A percentile compares a stretch with the other conserved stretches of the same genome.
Evolutionary conservation across 2,113 vertebrate species (phyloP).

Genomic region (Panthera uncia): DNA sequence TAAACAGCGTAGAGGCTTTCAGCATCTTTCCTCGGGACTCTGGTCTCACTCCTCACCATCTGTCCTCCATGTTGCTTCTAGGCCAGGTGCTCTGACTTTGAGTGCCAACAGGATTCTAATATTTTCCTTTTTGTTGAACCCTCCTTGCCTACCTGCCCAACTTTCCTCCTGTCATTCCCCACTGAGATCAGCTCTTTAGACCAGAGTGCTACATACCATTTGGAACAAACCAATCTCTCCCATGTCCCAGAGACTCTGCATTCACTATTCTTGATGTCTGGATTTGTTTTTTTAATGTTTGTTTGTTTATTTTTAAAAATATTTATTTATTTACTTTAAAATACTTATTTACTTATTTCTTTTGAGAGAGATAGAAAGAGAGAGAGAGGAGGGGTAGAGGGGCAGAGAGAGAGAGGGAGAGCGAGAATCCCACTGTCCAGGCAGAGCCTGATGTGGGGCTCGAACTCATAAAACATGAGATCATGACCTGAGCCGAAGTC

Average conservation of each 20-base stretch:
- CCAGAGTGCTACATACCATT: background rate
- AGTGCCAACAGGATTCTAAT: background rate
- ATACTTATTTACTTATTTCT: no score
- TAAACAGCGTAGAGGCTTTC: background rate
- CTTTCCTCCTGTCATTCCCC: background rate
- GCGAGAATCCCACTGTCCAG: no score
- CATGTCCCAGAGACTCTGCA: background rate
- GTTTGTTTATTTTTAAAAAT: no score
- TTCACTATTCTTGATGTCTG: background rate
- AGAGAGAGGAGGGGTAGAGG: no score
- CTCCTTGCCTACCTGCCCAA: background rate
- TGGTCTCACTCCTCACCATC: background rate
- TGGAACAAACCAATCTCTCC: background rate
- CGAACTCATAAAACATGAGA: no score
- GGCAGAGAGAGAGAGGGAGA: no score
- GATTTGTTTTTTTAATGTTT: background rate
- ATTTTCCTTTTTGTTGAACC: background rate
- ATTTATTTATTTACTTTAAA: no score
- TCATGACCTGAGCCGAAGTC: no score
- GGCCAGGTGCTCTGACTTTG: background rate
- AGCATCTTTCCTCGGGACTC: background rate
- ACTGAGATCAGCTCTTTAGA: background rate
- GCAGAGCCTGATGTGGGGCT: no score
- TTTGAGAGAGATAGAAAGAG: no score
- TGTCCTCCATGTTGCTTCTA: background rate